Base-by-base conservation (phyloP, 2,888 invertebrate genomes). In the Drosophila kanekoi region DNA sequence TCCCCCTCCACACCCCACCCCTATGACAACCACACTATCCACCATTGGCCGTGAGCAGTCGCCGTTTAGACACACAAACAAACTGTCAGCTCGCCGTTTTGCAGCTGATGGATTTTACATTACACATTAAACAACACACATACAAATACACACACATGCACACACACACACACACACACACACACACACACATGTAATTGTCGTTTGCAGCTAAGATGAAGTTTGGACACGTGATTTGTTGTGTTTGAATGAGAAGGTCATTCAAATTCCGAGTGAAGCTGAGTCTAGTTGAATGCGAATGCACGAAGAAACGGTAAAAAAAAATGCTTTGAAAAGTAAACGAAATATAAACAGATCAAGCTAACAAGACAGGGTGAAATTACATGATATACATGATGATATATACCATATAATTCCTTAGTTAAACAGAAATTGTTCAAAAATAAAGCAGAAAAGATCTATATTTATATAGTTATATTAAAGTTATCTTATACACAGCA, bases 41-140 rank as follows among this genome's bases (percentile, higher is more conserved):
- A 23, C 11, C 41, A 23, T 76, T 56, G 33, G 71, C 44, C 54
- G 51, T 62, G 63, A 52, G 38, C 37, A 49, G 53, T 56, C 59
- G 44, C 53, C 20, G 48, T 65, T 79, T 65, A 72, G 72, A 82
- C 68, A 84, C 32, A 84, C 82, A 88, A 86, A 85, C 84, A 88
- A 77, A 80, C 85, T 85, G 85, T 88, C 85, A 86, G 79, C 64
- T 63, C 56, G 61, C 48, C 63, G 66, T 77, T 78, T 85, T 80
- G 78, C 66, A 64, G 72, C 73, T 88, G 88, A 88, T 85, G 88
- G 68, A 86, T 86, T 78, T 70, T 61, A 66, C 83, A 88, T 76
- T 86, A 81, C 60, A 65, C 54, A 43, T 16, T 40, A 11, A 40
- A 28, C 3, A 23, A 40, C n/a, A 23, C 28, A 51, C 20, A 44